Percentiles rank a stretch among this genome's conserved stretches.
phyloP scores from a whole-genome alignment of 2,888 invertebrate species.

The Eupithecia abbreviata region DNA sequence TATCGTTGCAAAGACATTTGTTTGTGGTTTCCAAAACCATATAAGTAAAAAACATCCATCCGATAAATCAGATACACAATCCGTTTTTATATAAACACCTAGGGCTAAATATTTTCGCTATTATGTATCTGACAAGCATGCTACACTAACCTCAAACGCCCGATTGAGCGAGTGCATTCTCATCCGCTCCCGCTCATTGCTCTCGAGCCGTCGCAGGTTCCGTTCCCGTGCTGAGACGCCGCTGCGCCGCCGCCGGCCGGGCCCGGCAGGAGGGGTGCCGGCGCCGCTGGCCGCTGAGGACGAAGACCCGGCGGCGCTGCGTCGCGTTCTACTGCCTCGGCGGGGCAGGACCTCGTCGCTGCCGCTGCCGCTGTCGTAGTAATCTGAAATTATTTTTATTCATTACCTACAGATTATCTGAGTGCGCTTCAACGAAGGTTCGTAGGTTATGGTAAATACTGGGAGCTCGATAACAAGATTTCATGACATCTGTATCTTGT shows the following conservation, averaged over 20 bases:
- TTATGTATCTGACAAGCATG: background rate
- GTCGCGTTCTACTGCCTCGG: slow-evolving; percentile 61
- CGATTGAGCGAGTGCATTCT: slow-evolving; percentile 96
- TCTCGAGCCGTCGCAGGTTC: slow-evolving; percentile 93
- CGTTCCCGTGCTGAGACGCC: slow-evolving; percentile 92
- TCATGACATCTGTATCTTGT: no score
- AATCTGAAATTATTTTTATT: no score
- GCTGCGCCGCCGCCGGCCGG: slow-evolving; percentile 87
- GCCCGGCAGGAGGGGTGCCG: slow-evolving; percentile 52
- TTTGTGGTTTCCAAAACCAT: no score
- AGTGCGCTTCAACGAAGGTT: no score
- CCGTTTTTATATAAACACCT: no score
- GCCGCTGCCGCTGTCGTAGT: slow-evolving; percentile 73
- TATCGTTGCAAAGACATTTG: no score
- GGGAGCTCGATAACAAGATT: no score
- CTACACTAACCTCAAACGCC: slow-evolving; percentile 90
- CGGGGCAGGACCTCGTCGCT: slow-evolving; percentile 68
- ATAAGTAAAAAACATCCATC: no score
- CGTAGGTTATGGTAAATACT: no score
- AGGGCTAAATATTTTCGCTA: no score
- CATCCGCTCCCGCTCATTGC: slow-evolving; percentile 95
- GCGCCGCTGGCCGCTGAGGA: slow-evolving; percentile 59
- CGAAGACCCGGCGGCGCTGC: slow-evolving; percentile 65
- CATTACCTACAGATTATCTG: no score
- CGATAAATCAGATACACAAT: no score